Conservation (phyloP, 1,140 invertebrate species). For the Zaprionus ghesquierei region DNA sequence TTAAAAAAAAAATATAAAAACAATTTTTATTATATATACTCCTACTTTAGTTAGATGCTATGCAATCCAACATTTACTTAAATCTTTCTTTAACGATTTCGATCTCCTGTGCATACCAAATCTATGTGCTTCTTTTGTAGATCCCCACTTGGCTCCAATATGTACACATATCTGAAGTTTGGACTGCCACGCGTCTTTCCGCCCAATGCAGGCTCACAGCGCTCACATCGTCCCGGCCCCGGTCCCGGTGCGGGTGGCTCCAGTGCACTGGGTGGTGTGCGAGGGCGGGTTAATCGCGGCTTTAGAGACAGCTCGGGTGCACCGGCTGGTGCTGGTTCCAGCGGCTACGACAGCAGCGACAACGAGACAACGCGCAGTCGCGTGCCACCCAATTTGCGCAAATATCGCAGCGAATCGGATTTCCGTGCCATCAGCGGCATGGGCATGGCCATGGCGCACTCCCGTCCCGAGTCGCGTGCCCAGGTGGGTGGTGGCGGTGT, state of each 20-base stretch:
- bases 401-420: constrained; percentile 91
- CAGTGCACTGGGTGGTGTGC: constrained; percentile 77
- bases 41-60: too few relatives aligned
- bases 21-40: too few relatives aligned
- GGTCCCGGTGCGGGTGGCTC: constrained; percentile 81
- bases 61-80: background rate
- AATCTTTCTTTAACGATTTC: background rate
- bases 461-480: constrained; percentile 74
- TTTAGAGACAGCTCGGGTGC: constrained; percentile 77
- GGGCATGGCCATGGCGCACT: constrained; percentile 66
- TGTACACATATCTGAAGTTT: constrained; percentile 96
- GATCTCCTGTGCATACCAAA: background rate
- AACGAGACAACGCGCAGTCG: constrained; percentile 87
- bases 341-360: constrained; percentile 93
- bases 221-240: constrained; percentile 83
- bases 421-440: constrained; percentile 85
- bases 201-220: constrained; percentile 87
- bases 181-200: constrained; percentile 95
- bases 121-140: constrained; percentile 73
- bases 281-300: constrained; percentile 76
- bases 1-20: background rate
- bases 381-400: constrained; percentile 85
- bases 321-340: constrained; percentile 84
- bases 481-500: constrained; percentile 50
- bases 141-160: constrained; percentile 92